Base-by-base conservation (phyloP, 2,888 invertebrate species). In the Diarsia rubi region DNA sequence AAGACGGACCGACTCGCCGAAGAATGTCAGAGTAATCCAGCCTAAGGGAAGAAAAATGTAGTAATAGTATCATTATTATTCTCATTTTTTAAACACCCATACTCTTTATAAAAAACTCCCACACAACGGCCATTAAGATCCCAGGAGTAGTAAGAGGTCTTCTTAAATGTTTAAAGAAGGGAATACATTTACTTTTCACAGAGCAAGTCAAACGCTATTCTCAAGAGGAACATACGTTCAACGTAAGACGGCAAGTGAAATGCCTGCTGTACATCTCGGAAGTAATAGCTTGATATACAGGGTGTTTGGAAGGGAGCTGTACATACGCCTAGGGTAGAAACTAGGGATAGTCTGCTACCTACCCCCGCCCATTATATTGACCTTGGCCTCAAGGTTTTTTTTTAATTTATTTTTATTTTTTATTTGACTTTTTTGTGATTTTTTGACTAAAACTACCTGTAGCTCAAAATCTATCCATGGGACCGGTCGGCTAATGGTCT, bases 21-120 rank as follows among this genome's bases (percentile, higher is more conserved):
- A 97, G 95, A 98, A 98, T 0, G 98, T 98, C 24, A 98, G 97
- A 1, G 97, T 97, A 2, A 98, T 97, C 98, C 98, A 98, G 70
- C 97, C 98, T 97, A 64, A 14, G n/a, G 45, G 49, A 59, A 0
- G 0, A 0, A 52, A 14, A 63, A 24, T 54, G 24, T 16, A 24
- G 2, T 54, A 9, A 9, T 44, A 11, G 44, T 11, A 44, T 44
- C 9, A 44, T 8, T 9, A 44, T 44, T 44, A 44, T 44, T 44
- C 0, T 11, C 11, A 44, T 44, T 44, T 11, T 44, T 44, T 12
- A 44, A 44, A 12, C 44, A 12, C 44, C 44, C 3, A 37, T 37
- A 37, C 31, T 31, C 31, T 31, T 2, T 31, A 31, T 31, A 3
- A 3, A 31, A 19, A 60, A 37, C 11, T 3, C 4, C n/a, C 6